Percentiles rank a stretch among this genome's conserved stretches.
phyloP scores from a whole-genome alignment of 1,140 invertebrate genomes.

The Drosophila sp. region DNA sequence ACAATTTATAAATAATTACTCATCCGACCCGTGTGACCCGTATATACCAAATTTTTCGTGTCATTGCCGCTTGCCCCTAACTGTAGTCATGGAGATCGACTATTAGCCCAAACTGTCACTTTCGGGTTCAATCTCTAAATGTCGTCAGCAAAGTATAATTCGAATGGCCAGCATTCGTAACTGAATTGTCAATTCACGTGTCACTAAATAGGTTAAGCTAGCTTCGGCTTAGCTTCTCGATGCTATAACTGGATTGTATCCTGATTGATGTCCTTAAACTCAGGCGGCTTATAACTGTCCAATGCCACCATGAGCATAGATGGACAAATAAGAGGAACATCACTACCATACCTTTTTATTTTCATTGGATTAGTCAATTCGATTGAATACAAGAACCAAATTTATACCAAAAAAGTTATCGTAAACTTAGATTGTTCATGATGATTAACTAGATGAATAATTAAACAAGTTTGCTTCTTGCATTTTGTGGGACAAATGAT shows the following conservation, averaged over 20 bases:
- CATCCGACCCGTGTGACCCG: constrained; percentile 1
- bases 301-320: neutral
- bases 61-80: neutral
- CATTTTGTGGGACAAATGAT: too few relatives aligned
- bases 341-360: neutral
- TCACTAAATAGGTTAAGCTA: constrained; percentile 11
- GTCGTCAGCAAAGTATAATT: neutral
- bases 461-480: too few relatives aligned
- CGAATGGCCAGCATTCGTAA: constrained; percentile 9
- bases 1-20: constrained; percentile 5
- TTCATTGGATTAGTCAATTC: neutral
- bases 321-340: neutral
- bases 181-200: constrained; percentile 10
- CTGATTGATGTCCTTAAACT: constrained; percentile 12
- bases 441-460: too few relatives aligned
- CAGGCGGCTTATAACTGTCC: constrained; percentile 2
- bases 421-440: too few relatives aligned
- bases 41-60: neutral
- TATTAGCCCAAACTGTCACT: neutral
- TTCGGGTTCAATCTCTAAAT: neutral
- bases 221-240: neutral
- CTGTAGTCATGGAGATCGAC: neutral
- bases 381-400: neutral
- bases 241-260: constrained; percentile 1
- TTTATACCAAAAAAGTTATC: too few relatives aligned